Evolutionary conservation across 2,113 vertebrate species (phyloP), one percentile per base, ranked within the genome.

Genomic region (Nesoenas mayeri): DNA sequence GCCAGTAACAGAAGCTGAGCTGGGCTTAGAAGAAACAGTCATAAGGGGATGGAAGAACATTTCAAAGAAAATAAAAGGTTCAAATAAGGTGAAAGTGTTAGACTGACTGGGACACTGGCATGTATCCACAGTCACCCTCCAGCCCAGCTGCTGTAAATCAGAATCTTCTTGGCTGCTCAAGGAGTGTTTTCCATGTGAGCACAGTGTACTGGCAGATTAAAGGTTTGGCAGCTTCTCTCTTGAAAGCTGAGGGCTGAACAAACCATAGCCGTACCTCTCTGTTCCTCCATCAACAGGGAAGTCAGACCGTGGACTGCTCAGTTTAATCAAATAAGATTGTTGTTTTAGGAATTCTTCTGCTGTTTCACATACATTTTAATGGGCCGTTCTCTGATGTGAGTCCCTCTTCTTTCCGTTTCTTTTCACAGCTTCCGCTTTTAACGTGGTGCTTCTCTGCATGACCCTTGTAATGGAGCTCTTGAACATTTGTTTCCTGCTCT

Each of bases 401-500:
- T 67, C 32, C 47, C 28, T 67, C 54, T 61, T 87, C 38, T 86
- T 75, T 89, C 32, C 67, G 18, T 91, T 83, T 89, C 54, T 96
- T n/a, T 93, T 36, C 72, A 54, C 97, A 99, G 98, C 98, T 95
- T 96, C 98, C 74, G 97, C 97, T 78, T 96, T 96, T 28, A 98
- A 98, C n/a, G 6, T 98, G 69, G 98, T 99, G 86, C 96, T 99
- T 42, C 89, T 99, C 91, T 95, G 97, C 83, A 75, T 98, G 86
- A 98, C 98, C 69, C 66, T 95, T 36, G 64, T 97, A 54, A 98
- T 99, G 98, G 98, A 99, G 96, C 91, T 98, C 36, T 57, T 98
- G 88, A 88, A 98, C 18, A 34, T 99, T 69, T 99, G 98, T 88
- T 98, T 99, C 57, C 98, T 99, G 50, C 98, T 99, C 57, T 99